phyloP scores from a whole-genome alignment of 2,797 vertebrate genomes.

The Chloroceryle amazona region DNA sequence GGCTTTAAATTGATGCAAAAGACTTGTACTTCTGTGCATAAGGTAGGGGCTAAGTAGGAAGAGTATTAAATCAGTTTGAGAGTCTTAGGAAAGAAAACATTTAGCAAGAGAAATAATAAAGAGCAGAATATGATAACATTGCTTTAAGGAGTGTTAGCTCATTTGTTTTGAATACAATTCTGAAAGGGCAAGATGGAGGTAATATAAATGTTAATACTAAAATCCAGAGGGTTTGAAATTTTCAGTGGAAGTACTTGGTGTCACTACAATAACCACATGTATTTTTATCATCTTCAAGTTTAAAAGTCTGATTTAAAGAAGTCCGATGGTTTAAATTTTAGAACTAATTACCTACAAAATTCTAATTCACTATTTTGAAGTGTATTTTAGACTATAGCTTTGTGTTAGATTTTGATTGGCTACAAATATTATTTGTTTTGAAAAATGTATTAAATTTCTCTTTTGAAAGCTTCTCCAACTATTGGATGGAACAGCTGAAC shows the following conservation, averaged over 20 bases:
- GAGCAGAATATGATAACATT: constrained; percentile 36
- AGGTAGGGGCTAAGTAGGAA: constrained; percentile 43
- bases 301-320: constrained; percentile 6
- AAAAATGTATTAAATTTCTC: neutral
- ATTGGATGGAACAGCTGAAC: constrained; percentile 55
- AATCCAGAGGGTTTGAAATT: constrained; percentile 27
- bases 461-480: constrained; percentile 16
- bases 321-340: neutral
- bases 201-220: constrained; percentile 46
- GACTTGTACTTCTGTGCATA: constrained; percentile 56
- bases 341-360: constrained; percentile 1
- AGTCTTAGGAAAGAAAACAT: constrained; percentile 58
- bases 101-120: constrained; percentile 61
- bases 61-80: constrained; percentile 61
- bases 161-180: constrained; percentile 7
- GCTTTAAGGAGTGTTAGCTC: constrained; percentile 33
- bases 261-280: neutral
- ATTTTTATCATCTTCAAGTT: constrained; percentile 31
- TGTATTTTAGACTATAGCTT: neutral
- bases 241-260: neutral
- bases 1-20: constrained; percentile 75
- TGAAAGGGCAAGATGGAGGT: constrained; percentile 15
- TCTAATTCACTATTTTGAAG: neutral
- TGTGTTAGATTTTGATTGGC: neutral
- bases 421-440: neutral